Evolutionary conservation across 2,888 invertebrate genomes (phyloP), one percentile per base, ranked within the genome.

Genomic region (Pecten maximus): DNA sequence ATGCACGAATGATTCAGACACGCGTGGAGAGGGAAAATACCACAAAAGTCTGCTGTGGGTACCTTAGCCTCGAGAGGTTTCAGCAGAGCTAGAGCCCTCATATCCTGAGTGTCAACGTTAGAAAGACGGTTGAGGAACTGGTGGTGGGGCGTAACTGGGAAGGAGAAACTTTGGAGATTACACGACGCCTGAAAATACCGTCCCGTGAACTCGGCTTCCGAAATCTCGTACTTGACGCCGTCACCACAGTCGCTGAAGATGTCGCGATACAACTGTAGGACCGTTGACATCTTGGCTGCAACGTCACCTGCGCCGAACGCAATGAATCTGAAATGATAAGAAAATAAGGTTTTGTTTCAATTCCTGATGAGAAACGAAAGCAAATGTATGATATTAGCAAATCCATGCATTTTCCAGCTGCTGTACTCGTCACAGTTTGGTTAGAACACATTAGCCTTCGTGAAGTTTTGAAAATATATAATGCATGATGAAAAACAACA

Each of bases 1-100:
- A 94, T 92, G 89, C 96, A 96, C 2, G 95, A 94, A 89, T 96
- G 96, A 89, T 96, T 96, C n/a, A 95, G 91, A 89, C 96, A 95
- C 28, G 95, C 95, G 90, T 96, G 96, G 10, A 96, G 91, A 4
- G 96, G 95, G 88, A 95, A 96, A 94, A 96, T 94, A 10, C 95
- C 95, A 4, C 95, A 94, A 88, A 95, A 94, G 39, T 94, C 92
- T 2, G 95, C 95, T 10, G 93, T 92, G 10, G 93, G 94, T 0
- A 94, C 92, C 88, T 94, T 93, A 23, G 90, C 91, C 16, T 94
- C 92, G 16, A 95, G 90, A 60, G 93, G 93, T 87, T 93, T 92
- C 28, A 95, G 88, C 87, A 95, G 88, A 23, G 91, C 88, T 40
- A 95, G 88, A 0, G 93, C 92, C 16, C 93, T 89, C n/a, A 94